phyloP scores from a whole-genome alignment of 2,113 vertebrate species.

The Actinemys pallida region DNA sequence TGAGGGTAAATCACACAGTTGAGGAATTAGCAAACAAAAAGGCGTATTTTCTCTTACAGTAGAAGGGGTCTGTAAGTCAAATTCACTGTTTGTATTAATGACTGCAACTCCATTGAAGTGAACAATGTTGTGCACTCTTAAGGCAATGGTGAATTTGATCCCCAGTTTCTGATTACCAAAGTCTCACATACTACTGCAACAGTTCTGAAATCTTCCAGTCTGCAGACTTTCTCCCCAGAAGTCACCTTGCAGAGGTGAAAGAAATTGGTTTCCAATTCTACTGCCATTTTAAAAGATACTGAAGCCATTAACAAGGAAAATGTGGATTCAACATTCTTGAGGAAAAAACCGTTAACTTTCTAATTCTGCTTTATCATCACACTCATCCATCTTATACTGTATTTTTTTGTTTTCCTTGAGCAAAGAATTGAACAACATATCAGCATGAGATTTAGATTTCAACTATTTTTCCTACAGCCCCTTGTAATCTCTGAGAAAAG shows the following conservation, averaged over 20 bases:
- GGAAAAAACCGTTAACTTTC: neutral
- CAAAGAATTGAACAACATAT: neutral
- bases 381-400: neutral
- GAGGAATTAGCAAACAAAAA: neutral
- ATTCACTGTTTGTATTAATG: slow-evolving; percentile 36
- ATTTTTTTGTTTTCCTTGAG: neutral
- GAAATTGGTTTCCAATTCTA: neutral
- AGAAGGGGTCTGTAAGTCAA: slow-evolving; percentile 4
- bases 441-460: neutral
- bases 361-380: slow-evolving; percentile 22
- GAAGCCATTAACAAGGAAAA: neutral
- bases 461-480: neutral
- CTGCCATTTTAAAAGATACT: neutral
- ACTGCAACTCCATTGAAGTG: slow-evolving; percentile 14
- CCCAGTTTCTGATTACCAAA: neutral
- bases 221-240: neutral
- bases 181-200: neutral
- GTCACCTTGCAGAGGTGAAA: neutral
- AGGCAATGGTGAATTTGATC: neutral
- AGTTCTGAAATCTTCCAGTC: neutral
- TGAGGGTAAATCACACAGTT: neutral
- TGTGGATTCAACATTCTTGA: neutral
- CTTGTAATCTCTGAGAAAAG: neutral
- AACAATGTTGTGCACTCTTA: neutral
- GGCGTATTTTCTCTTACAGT: neutral